Base-by-base conservation (phyloP, 2,797 vertebrate genomes). In the Gambusia yucatana region DNA sequence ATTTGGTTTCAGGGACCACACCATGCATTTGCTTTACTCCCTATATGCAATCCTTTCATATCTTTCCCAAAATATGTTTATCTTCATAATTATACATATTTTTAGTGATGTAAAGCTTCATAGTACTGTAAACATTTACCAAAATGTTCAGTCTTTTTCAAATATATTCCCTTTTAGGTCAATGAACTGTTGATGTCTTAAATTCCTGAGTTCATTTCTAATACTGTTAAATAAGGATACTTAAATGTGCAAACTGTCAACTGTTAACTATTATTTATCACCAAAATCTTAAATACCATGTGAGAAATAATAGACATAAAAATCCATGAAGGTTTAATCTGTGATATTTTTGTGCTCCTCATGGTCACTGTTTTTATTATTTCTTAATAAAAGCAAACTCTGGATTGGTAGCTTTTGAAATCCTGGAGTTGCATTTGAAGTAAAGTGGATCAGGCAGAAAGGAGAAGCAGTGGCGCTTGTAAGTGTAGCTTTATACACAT, bases 401-500 rank as follows among this genome's bases (percentile, higher is more conserved):
- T 69, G 9, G 8, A 3, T 59, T 81, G 69, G 50, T 3, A 80
- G 85, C 78, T 90, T 90, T 83, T 73, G 50, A 7, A 6, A 83
- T 75, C 79, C 67, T 63, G 48, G 41, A 80, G 83, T 87, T 86
- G 83, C 78, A 83, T 71, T 75, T 36, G 77, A 83, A 80, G 86
- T 86, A 81, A 88, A 77, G 79, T 76, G 69, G 81, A 88, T 90
- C 76, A 79, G 78, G 41, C 69, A 82, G 50, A 61, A 81, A 78
- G 76, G 48, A 73, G 74, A 77, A 78, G 80, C 83, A 87, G 86
- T 88, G 90, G 88, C 83, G 71, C 85, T 88, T 84, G 84, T 89
- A 85, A 78, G 89, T 83, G 79, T 89, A 87, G 90, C 90, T 92
- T 94, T 91, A 91, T 91, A 79, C 89, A 93, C 88, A 90, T 88